Percentiles rank a stretch among this genome's conserved stretches.
These are phyloP conservation scores for Eremobia ochroleuca DNA, from an alignment of 2,888 invertebrate species.

Conservation along the genomic window DNA sequence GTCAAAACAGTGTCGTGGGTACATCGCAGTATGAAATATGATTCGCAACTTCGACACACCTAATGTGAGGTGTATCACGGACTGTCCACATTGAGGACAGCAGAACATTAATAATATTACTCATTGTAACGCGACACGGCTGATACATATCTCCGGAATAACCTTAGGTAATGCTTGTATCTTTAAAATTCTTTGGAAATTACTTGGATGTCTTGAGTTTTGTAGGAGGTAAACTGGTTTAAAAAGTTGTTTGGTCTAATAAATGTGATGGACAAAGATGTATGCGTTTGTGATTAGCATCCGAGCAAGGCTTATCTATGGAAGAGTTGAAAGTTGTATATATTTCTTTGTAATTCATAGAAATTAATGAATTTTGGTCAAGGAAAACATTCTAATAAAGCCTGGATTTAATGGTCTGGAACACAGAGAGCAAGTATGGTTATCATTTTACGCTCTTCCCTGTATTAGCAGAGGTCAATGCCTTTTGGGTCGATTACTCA, in stretches of 20 bases:
- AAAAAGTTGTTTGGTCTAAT: neutral
- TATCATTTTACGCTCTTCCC: neutral
- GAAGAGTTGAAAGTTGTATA: neutral
- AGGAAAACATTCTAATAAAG: neutral
- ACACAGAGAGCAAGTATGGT: neutral
- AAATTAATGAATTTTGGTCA: neutral
- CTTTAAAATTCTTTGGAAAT: slow-evolving; percentile 67
- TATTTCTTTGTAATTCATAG: slow-evolving; percentile 1
- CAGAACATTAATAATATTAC: slow-evolving; percentile 88
- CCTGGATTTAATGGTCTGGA: neutral
- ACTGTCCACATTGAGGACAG: slow-evolving; percentile 79
- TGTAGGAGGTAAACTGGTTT: slow-evolving; percentile 12
- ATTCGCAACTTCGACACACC: slow-evolving; percentile 84
- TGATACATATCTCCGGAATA: slow-evolving; percentile 77
- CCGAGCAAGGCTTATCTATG: neutral
- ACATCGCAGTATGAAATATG: slow-evolving; percentile 82
- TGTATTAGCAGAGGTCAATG: neutral
- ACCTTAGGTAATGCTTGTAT: slow-evolving; percentile 67
- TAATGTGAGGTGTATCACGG: slow-evolving; percentile 78
- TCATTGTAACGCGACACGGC: slow-evolving; percentile 80
- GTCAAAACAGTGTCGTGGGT: slow-evolving; percentile 81
- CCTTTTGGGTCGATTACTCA: neutral
- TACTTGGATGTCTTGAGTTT: slow-evolving; percentile 40
- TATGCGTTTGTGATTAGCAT: neutral
- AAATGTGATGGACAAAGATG: neutral